These are phyloP conservation scores for Caerostris darwini DNA, from an alignment of 1,140 invertebrate genomes.

Conservation along the genomic window DNA sequence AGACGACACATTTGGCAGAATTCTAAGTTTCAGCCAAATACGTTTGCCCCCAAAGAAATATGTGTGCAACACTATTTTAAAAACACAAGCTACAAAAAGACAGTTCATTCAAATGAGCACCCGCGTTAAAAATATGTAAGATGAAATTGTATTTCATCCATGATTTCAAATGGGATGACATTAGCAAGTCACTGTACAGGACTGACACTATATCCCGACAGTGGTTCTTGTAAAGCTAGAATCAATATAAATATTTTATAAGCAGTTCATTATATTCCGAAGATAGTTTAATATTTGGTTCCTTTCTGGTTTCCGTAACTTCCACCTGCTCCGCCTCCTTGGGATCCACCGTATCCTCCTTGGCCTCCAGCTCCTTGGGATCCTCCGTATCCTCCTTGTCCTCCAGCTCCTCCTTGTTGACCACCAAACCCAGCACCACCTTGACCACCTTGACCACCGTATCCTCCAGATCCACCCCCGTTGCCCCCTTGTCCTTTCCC, in stretches of 20 bases:
- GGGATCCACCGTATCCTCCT: constrained; percentile 46
- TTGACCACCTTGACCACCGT: not conserved
- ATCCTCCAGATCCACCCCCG: not conserved
- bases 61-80: not conserved
- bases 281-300: constrained; percentile 51
- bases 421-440: constrained; percentile 14
- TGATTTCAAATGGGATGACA: constrained; percentile 56
- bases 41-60: constrained; percentile 20
- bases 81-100: constrained; percentile 33
- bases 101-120: constrained; percentile 70
- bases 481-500: not conserved
- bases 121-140: constrained; percentile 61
- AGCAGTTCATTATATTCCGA: constrained; percentile 42
- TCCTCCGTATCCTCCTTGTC: constrained; percentile 4
- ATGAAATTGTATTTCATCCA: constrained; percentile 16
- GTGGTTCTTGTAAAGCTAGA: constrained; percentile 67
- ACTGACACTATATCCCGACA: constrained; percentile 73
- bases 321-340: constrained; percentile 43
- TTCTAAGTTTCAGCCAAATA: not conserved
- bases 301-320: constrained; percentile 5
- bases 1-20: constrained; percentile 17
- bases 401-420: not conserved
- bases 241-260: constrained; percentile 48
- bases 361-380: constrained; percentile 13
- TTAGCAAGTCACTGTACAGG: constrained; percentile 57